Conservation (phyloP, 2,888 invertebrate genomes). For the Diplolepis rosae region DNA sequence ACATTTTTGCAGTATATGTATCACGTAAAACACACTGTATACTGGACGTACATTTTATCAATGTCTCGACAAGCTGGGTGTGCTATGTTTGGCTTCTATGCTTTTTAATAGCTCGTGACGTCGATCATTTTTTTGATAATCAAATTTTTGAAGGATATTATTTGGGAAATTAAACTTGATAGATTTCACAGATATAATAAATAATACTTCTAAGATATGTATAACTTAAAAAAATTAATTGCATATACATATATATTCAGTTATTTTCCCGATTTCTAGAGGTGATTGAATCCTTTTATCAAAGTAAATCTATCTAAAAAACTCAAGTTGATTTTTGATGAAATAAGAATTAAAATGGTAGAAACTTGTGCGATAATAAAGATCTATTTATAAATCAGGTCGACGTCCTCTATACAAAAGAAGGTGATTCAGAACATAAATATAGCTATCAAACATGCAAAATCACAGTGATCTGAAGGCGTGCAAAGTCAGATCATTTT, state of each 20-base stretch:
- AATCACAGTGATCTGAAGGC: slow-evolving; percentile 60
- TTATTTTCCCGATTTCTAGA: too few species aligned
- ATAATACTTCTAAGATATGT: too few species aligned
- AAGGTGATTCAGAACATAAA: slow-evolving; percentile 42
- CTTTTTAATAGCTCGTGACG: slow-evolving; percentile 56
- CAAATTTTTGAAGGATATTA: background rate
- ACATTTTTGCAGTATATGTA: slow-evolving; percentile 13
- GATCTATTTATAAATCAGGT: slow-evolving; percentile 47
- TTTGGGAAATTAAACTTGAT: background rate
- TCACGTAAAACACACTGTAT: slow-evolving; percentile 22
- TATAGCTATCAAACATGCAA: slow-evolving; percentile 48
- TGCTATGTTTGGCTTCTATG: slow-evolving; percentile 69
- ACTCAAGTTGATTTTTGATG: too few species aligned
- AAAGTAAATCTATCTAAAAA: too few species aligned
- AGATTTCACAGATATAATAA: too few species aligned
- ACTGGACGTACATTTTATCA: slow-evolving; percentile 31
- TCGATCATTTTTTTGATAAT: slow-evolving; percentile 52
- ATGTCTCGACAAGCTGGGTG: slow-evolving; percentile 64
- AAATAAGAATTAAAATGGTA: too few species aligned
- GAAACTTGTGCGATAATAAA: too few species aligned
- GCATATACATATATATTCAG: too few species aligned
- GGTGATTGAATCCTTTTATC: too few species aligned
- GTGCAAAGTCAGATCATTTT: slow-evolving; percentile 13
- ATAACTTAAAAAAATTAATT: too few species aligned
- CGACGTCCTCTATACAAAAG: slow-evolving; percentile 48